Evolutionary conservation across 2,797 vertebrate genomes (phyloP).

Genomic region (Eulemur albifrons): DNA sequence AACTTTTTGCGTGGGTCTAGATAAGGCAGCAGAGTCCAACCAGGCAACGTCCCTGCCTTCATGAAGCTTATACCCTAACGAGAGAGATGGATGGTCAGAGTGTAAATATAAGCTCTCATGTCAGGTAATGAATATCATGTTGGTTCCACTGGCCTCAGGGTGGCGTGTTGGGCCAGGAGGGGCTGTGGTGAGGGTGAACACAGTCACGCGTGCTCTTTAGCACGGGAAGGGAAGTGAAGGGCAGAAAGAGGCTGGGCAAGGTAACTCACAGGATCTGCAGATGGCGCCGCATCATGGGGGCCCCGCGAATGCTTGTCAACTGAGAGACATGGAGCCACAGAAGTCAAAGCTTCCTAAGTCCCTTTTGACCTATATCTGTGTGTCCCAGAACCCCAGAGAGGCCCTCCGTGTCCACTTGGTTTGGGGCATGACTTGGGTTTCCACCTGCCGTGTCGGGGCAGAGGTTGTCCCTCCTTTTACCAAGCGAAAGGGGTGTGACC

Average conservation of each 20-base stretch:
- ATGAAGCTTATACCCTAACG: background rate
- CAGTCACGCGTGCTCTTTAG: background rate
- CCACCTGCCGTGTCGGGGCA: background rate
- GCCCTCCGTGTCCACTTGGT: background rate
- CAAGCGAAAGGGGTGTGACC: background rate
- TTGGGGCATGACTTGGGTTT: background rate
- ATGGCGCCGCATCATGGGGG: rapidly evolving
- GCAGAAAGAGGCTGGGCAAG: background rate
- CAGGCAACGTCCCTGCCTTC: background rate
- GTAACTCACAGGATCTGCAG: background rate
- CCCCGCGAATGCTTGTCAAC: background rate
- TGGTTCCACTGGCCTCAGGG: background rate
- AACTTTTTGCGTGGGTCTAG: background rate
- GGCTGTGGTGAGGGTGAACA: background rate
- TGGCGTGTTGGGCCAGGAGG: background rate
- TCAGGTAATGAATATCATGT: rapidly evolving
- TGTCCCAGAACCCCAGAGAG: background rate
- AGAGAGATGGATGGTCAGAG: background rate
- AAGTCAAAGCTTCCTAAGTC: background rate
- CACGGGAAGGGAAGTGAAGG: background rate
- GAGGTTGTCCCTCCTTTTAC: background rate
- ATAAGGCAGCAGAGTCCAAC: background rate
- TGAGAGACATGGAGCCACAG: background rate
- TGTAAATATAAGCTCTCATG: rapidly evolving
- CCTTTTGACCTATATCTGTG: background rate